phyloP scores from a whole-genome alignment of 2,888 invertebrate species.

The Nymphalis polychloros region DNA sequence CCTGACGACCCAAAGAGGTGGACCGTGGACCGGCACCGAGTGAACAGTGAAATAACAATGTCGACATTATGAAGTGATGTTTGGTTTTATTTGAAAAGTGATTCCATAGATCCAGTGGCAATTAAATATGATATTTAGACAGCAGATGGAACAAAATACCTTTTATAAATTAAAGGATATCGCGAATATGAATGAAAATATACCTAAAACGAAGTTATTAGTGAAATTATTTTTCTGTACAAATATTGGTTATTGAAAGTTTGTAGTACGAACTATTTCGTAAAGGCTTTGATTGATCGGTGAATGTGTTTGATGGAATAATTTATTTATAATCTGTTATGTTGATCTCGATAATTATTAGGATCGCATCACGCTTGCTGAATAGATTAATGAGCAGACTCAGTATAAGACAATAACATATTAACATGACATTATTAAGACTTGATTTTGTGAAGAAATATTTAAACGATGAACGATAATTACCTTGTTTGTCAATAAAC shows the following conservation, averaged over 20 bases:
- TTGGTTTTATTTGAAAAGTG: neutral
- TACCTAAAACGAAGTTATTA: neutral
- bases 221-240: neutral
- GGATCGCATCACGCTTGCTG: constrained; percentile 5
- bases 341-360: constrained; percentile 5
- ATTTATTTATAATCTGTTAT: neutral
- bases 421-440: constrained; percentile 18
- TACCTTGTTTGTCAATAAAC: neutral
- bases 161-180: neutral
- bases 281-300: neutral
- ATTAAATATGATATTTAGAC: no score
- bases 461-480: neutral
- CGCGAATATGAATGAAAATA: neutral
- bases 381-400: constrained; percentile 5
- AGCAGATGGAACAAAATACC: no score
- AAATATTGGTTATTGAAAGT: neutral
- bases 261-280: neutral
- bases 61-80: neutral
- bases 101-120: neutral
- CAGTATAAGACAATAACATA: constrained; percentile 22
- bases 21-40: constrained; percentile 19
- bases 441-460: constrained; percentile 4
- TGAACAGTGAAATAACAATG: constrained; percentile 10
- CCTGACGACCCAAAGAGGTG: constrained; percentile 32
- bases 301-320: neutral